Evolutionary conservation across 2,888 invertebrate genomes (phyloP), one percentile per base, ranked within the genome.

Genomic region (Erannis defoliaria): DNA sequence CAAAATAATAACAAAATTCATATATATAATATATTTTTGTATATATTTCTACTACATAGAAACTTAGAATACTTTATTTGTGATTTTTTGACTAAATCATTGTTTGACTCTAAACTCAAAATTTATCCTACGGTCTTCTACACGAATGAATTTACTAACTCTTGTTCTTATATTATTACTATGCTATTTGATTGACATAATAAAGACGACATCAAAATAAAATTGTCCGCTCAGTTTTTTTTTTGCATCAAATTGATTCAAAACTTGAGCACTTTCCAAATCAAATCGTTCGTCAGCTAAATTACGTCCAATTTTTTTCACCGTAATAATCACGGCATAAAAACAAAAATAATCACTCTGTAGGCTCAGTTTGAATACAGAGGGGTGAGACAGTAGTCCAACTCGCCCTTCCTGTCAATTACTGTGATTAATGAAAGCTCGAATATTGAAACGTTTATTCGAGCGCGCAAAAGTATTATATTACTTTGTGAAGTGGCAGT

Each of bases 401-500:
- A 82, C 83, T 84, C 80, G 77, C 84, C 86, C 85, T 81, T 82
- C 78, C 82, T 88, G 92, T 92, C 93, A 93, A 92, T 93, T 92
- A 90, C 82, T 78, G 83, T 90, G 91, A 92, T 92, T 90, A 93
- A 92, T 93, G 91, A 87, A 87, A 77, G 53, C 82, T 80, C 78
- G 87, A 89, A 90, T 90, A 93, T 92, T 90, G 90, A 90, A 93
- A 89, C 89, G 89, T 89, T 89, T 88, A 89, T 88, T 88, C 83
- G 85, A 84, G 82, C 85, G 81, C 81, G 82, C 83, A 81, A 85
- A 89, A 88, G 88, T 89, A 89, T 90, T 82, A 88, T 84, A 89
- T 86, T 85, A 87, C 87, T 85, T 84, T 72, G 53, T 57, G 62
- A 56, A 62, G 62, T 62, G 45, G 35, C 54, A 31, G 50, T 48